Evolutionary conservation across 2,113 vertebrate species (phyloP), one percentile per base, ranked within the genome.

Genomic region (Chloropsis hardwickii): DNA sequence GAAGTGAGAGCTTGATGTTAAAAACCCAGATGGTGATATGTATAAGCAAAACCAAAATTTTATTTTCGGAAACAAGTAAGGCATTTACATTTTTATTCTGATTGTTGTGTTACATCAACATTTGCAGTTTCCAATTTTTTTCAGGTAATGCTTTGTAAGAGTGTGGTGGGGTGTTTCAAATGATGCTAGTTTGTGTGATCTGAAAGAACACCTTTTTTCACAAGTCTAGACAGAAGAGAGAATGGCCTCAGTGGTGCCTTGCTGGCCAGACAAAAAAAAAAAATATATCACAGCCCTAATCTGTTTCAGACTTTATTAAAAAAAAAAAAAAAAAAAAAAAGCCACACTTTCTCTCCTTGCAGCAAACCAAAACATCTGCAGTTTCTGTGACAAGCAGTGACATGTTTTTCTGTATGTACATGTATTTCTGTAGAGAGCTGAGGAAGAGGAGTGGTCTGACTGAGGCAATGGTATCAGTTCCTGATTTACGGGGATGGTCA

Each of bases 31-130:
- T 28, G 14, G 19, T 47, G 14, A 58, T 27, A n/a, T 18, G 12
- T 35, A 53, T 66, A 54, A 95, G 74, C 16, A 81, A 58, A 77
- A 23, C 1, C 16, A 86, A 39, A 57, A 60, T 22, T n/a, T 37
- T 6, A 10, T 48, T 78, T 84, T 93, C 12, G 1, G 47, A 71
- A 81, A 47, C 2, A 1, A 35, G n/a, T 56, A 35, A 48, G 2
- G 3, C 73, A 56, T 81, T 84, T 81, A 56, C 19, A 20, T 28
- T 73, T 91, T 71, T 79, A 19, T 89, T 89, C 57, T 89, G 37
- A 27, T 62, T 6, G 1, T 39, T 81, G 2, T 1, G 0, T 11
- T 53, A 17, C 2, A 0, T 54, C 47, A 27, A 22, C 27, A 66
- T 71, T 70, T 58, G 35, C 42, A 29, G 39, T 66, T 92, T 88